Conservation (phyloP, 2,113 vertebrate species). For the Indicator indicator region DNA sequence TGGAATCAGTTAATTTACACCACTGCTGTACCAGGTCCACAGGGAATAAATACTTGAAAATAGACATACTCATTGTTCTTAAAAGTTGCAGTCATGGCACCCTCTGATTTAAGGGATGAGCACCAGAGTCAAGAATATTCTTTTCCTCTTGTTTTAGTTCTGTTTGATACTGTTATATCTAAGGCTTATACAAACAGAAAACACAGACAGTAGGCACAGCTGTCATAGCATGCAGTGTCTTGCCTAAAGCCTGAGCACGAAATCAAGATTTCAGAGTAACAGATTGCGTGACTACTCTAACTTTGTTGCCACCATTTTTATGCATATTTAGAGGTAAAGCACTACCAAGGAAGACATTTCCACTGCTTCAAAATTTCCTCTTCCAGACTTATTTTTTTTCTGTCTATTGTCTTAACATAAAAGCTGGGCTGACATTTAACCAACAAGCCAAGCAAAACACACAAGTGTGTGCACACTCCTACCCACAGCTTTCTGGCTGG, state of each 20-base stretch:
- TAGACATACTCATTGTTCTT: not conserved
- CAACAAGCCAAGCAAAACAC: not conserved
- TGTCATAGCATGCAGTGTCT: rapidly evolving
- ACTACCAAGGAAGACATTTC: not conserved
- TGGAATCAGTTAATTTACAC: not conserved
- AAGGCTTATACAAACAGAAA: not conserved
- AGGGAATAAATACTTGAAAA: not conserved
- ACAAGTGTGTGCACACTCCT: not conserved
- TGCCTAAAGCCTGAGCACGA: not conserved
- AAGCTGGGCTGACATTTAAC: not conserved
- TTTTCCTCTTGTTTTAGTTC: not conserved
- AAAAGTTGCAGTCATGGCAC: not conserved
- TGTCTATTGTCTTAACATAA: not conserved
- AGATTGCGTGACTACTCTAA: no score
- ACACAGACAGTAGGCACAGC: rapidly evolving
- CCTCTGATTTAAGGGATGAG: not conserved
- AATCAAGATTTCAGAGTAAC: not conserved
- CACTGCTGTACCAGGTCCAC: not conserved
- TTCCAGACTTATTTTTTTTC: not conserved
- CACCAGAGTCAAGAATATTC: not conserved
- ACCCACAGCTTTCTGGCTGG: no score
- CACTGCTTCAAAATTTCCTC: not conserved
- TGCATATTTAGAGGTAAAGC: not conserved
- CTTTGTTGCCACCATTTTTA: not conserved
- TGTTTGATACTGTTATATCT: not conserved